Evolutionary conservation across 2,797 vertebrate genomes (phyloP).

Genomic region (Cheirogaleus major): DNA sequence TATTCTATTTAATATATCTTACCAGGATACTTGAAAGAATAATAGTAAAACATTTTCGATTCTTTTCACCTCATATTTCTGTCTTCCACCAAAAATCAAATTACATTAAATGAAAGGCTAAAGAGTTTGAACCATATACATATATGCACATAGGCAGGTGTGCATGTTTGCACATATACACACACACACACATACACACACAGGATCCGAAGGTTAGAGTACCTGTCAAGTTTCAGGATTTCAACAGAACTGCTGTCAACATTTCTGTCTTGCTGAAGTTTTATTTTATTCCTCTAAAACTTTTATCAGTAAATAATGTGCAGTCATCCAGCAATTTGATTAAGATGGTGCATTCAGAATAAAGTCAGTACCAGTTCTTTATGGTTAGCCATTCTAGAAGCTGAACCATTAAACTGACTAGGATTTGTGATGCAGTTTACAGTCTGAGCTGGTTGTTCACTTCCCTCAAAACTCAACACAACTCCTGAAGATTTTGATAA

Average conservation of each 20-base stretch:
- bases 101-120: background rate
- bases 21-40: background rate
- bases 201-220: background rate
- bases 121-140: background rate
- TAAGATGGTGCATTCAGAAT: conserved; percentile 50
- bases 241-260: conserved; percentile 23
- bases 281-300: conserved; percentile 62
- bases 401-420: background rate
- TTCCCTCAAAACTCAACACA: background rate
- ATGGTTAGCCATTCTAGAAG: conserved; percentile 1
- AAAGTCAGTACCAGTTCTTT: conserved; percentile 59
- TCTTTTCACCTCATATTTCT: background rate
- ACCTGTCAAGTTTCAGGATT: background rate
- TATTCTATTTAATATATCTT: background rate
- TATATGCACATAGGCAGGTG: fast-evolving
- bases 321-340: conserved; percentile 67
- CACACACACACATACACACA: background rate
- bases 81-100: background rate
- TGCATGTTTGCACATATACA: fast-evolving
- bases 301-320: conserved; percentile 71
- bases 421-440: conserved; percentile 41
- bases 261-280: conserved; percentile 41
- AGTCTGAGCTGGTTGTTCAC: background rate
- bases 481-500: background rate
- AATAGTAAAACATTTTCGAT: background rate